phyloP scores from a whole-genome alignment of 2,113 vertebrate genomes.

The Psittacus erithacus region DNA sequence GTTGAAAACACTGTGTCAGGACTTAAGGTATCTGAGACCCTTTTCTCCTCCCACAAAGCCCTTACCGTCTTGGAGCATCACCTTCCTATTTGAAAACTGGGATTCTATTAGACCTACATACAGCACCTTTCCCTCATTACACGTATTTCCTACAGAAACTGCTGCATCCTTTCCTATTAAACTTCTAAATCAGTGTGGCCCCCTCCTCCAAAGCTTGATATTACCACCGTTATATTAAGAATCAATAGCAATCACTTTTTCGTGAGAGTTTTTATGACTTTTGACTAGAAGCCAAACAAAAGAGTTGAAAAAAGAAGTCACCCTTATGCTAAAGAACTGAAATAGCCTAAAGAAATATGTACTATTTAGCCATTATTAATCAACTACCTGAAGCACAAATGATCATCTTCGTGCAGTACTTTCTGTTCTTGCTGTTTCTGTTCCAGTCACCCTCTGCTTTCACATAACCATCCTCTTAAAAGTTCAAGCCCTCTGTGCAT shows the following conservation, averaged over 20 bases:
- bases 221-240: background rate
- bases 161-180: background rate
- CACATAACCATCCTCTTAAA: no score
- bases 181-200: background rate
- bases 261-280: background rate
- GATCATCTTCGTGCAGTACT: background rate
- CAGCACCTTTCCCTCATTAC: background rate
- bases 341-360: background rate
- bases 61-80: background rate
- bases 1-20: background rate
- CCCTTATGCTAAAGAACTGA: background rate
- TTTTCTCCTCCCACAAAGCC: background rate
- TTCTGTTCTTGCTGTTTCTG: no score
- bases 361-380: background rate
- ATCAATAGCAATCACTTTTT: fast-evolving
- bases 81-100: background rate
- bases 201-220: no score
- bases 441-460: no score
- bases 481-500: no score
- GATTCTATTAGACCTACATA: background rate
- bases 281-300: background rate
- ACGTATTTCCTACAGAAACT: background rate
- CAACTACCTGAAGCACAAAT: background rate
- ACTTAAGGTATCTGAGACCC: background rate
- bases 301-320: background rate